A percentile compares a stretch with the other conserved stretches of the same genome.
Conservation (phyloP, 2,113 vertebrate genomes). For the Cettia cetti region DNA sequence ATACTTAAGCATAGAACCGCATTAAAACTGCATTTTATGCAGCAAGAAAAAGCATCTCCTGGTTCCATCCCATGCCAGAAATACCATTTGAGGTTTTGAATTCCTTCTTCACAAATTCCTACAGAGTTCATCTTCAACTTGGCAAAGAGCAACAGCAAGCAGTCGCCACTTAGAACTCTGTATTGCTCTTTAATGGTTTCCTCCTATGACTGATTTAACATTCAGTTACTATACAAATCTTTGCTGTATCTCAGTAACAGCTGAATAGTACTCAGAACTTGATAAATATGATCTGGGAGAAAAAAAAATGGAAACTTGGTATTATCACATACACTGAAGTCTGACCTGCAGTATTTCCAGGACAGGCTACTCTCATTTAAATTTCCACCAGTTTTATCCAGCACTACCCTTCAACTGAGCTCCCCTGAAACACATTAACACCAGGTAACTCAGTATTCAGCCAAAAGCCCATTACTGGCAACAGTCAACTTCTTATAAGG, state of each 20-base stretch:
- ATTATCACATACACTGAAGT: not conserved
- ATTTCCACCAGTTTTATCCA: not conserved
- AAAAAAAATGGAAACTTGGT: not conserved
- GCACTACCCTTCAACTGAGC: not conserved
- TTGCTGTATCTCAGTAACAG: not conserved
- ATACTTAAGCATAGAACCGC: not conserved
- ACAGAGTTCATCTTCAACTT: not conserved
- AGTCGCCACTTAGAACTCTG: not conserved
- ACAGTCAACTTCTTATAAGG: not conserved
- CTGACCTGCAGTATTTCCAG: not conserved
- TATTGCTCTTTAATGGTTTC: not conserved
- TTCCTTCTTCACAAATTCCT: not conserved
- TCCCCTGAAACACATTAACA: not conserved
- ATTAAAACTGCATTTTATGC: not conserved
- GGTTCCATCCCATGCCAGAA: not conserved
- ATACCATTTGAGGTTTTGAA: not conserved
- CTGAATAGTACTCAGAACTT: not conserved
- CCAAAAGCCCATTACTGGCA: not conserved
- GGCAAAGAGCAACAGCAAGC: not conserved
- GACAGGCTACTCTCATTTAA: not conserved
- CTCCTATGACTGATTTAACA: not conserved
- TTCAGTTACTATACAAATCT: not conserved
- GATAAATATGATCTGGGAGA: not conserved
- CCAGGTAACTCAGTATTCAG: not conserved
- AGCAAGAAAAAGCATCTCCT: not conserved